Percentiles rank a stretch among this genome's conserved stretches.
Evolutionary conservation across 2,113 vertebrate species (phyloP).

Genomic region (Prionailurus viverrinus): DNA sequence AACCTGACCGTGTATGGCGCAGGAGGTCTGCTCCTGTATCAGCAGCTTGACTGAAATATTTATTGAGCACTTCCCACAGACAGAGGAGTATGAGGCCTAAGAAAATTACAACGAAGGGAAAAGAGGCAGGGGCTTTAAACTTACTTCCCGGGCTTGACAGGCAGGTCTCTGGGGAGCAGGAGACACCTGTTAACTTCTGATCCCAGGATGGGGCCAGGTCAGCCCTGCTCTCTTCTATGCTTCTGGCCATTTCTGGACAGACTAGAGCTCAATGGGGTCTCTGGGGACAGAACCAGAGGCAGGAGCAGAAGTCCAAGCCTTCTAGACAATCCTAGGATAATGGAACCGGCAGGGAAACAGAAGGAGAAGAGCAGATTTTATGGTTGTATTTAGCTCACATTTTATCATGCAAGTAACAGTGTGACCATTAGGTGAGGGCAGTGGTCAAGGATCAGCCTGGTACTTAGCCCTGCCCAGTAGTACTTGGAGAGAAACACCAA

Average conservation of each 20-base stretch:
- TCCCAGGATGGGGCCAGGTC: not conserved
- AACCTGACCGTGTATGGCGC: not conserved
- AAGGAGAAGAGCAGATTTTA: not conserved
- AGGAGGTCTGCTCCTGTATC: not conserved
- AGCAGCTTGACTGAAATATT: not conserved
- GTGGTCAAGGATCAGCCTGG: not conserved
- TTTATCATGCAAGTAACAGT: not conserved
- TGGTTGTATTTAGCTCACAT: not conserved
- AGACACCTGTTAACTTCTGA: not conserved
- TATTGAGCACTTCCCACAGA: not conserved
- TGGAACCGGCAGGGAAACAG: not conserved
- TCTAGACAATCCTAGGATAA: not conserved
- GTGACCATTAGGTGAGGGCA: not conserved
- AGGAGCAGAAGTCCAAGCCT: not conserved
- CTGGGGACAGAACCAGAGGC: not conserved
- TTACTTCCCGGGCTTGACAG: not conserved
- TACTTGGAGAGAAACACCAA: not conserved
- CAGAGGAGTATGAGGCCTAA: not conserved
- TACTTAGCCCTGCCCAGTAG: not conserved
- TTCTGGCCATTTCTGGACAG: not conserved
- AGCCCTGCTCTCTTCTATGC: not conserved
- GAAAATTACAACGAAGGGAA: not conserved
- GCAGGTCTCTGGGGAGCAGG: not conserved
- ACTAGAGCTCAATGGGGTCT: not conserved
- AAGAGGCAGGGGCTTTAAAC: not conserved